A percentile compares a stretch with the other conserved stretches of the same genome.
Evolutionary conservation across 1,140 invertebrate genomes (phyloP).

Genomic region (Calephelis virginiensis): DNA sequence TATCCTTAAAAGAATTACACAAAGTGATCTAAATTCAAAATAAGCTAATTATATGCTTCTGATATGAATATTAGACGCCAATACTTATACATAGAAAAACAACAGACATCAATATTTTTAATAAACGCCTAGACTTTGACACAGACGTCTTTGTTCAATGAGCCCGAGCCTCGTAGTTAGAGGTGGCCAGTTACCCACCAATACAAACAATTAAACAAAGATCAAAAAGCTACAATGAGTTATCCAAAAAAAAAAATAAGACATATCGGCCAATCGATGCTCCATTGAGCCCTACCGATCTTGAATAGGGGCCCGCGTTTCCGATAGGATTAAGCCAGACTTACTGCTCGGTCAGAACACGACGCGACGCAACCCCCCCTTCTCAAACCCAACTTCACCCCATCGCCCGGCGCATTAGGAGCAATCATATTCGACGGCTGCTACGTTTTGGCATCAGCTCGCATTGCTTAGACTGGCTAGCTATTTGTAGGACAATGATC

Average conservation of each 20-base stretch:
- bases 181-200: no score
- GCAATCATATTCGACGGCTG: slow-evolving; percentile 76
- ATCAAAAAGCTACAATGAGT: not conserved
- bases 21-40: no score
- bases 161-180: no score
- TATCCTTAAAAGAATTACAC: no score
- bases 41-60: no score
- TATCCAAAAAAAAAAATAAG: slow-evolving; percentile 36
- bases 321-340: slow-evolving; percentile 77
- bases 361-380: slow-evolving; percentile 57
- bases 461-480: slow-evolving; percentile 69
- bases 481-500: slow-evolving; percentile 73
- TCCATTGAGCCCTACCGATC: slow-evolving; percentile 52
- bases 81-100: no score
- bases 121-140: no score
- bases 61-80: no score
- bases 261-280: slow-evolving; percentile 38
- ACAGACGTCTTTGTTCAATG: no score
- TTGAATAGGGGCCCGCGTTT: slow-evolving; percentile 74
- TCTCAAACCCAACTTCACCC: slow-evolving; percentile 39
- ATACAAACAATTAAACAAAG: no score
- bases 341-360: slow-evolving; percentile 76
- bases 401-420: slow-evolving; percentile 62
- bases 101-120: no score
- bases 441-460: slow-evolving; percentile 72